phyloP scores from a whole-genome alignment of 2,113 vertebrate genomes.

The Addax nasomaculatus region DNA sequence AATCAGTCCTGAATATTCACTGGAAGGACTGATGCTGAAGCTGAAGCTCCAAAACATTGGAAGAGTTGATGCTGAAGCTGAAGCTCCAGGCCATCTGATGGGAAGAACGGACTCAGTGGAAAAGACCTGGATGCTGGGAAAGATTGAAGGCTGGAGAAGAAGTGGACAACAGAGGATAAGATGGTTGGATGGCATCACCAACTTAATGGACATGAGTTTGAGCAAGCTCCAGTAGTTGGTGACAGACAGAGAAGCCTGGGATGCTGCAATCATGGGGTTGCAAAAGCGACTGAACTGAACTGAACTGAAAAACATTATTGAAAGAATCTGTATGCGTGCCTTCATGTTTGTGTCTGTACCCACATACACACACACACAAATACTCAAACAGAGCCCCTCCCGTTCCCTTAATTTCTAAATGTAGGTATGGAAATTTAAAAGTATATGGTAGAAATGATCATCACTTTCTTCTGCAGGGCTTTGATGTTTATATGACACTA shows the following conservation, averaged over 20 bases:
- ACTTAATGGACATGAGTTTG: background rate
- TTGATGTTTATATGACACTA: slow-evolving; percentile 35
- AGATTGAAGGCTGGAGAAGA: background rate
- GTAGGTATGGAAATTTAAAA: background rate
- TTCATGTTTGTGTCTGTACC: background rate
- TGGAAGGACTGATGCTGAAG: background rate
- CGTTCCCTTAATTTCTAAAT: background rate
- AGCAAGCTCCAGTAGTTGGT: background rate
- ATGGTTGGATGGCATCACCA: background rate
- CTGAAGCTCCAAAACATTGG: background rate
- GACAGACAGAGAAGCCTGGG: background rate
- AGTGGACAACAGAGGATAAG: background rate
- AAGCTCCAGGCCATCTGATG: background rate
- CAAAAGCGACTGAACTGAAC: background rate
- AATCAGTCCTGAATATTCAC: background rate
- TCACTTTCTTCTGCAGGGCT: background rate
- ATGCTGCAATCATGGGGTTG: background rate
- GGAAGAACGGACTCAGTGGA: background rate
- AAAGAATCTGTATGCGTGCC: fast-evolving
- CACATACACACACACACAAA: background rate
- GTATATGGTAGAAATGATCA: background rate
- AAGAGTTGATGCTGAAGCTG: background rate
- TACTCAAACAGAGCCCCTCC: background rate
- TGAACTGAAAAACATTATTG: background rate
- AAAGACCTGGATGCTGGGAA: background rate